Conservation (phyloP, 2,113 vertebrate species). For the Alethe castanea region DNA sequence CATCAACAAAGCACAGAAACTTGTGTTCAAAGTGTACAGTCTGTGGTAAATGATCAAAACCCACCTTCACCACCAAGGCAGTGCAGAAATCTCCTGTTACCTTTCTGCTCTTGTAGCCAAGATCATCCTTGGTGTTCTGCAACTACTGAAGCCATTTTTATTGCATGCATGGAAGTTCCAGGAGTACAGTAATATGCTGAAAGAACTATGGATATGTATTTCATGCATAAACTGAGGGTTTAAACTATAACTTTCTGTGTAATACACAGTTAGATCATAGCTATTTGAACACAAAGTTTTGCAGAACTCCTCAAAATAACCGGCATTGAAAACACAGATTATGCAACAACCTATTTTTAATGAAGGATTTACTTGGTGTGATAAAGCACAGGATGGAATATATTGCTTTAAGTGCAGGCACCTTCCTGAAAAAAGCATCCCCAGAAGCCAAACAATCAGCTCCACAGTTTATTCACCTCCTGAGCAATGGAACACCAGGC, state of each 20-base stretch:
- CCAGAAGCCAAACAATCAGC: not conserved
- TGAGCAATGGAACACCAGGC: not conserved
- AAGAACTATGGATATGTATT: not conserved
- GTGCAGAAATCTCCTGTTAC: not conserved
- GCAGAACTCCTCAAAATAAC: not conserved
- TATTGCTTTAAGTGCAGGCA: not conserved
- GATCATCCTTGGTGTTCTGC: not conserved
- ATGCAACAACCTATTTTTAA: not conserved
- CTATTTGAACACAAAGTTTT: not conserved
- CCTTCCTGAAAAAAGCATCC: not conserved
- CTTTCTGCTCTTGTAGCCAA: not conserved
- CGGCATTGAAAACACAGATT: not conserved
- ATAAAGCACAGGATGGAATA: not conserved
- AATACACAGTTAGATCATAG: not conserved
- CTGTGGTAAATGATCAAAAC: not conserved
- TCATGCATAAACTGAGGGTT: not conserved
- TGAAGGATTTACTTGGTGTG: not conserved
- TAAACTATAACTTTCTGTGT: not conserved
- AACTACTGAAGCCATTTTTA: not conserved
- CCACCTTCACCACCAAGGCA: not conserved
- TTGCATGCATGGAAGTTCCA: not conserved
- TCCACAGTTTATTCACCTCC: not conserved
- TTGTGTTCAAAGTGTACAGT: not conserved
- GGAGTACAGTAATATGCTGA: not conserved
- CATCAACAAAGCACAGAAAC: not conserved